Conservation (phyloP, 2,797 vertebrate genomes). For the Rhinatrema bivittatum region DNA sequence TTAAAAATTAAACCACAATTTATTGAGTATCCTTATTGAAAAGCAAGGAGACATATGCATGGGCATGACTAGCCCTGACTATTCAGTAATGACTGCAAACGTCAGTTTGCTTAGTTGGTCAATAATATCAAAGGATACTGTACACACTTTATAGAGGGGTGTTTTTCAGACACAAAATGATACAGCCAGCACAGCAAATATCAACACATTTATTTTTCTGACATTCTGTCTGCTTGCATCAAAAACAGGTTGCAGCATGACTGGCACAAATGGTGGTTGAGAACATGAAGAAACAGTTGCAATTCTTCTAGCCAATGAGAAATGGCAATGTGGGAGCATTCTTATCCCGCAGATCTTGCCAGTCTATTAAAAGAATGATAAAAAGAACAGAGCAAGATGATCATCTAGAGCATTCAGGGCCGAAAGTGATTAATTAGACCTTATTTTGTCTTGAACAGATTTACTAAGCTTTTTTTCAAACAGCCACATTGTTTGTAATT, state of each 20-base stretch:
- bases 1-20: not conserved
- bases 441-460: constrained; percentile 58
- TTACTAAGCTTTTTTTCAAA: constrained; percentile 54
- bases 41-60: not conserved
- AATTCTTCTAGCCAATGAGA: constrained; percentile 12
- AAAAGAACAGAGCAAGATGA: constrained; percentile 33
- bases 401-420: constrained; percentile 55
- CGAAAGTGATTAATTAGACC: constrained; percentile 68
- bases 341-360: constrained; percentile 17
- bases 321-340: constrained; percentile 15
- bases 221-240: constrained; percentile 22
- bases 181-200: too few species aligned
- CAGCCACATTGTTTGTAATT: constrained; percentile 60
- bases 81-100: too few species aligned
- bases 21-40: not conserved
- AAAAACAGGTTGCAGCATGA: constrained; percentile 24
- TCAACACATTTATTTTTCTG: constrained; percentile 14
- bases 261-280: constrained; percentile 15
- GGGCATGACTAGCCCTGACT: too few species aligned
- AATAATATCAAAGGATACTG: not conserved
- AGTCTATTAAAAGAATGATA: constrained; percentile 38
- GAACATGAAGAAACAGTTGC: constrained; percentile 24
- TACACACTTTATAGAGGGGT: not conserved
- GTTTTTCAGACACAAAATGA: not conserved
- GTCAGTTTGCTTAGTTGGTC: not conserved